These are phyloP conservation scores for Oedothorax gibbosus DNA, from an alignment of 1,140 invertebrate species.

Conservation along the genomic window DNA sequence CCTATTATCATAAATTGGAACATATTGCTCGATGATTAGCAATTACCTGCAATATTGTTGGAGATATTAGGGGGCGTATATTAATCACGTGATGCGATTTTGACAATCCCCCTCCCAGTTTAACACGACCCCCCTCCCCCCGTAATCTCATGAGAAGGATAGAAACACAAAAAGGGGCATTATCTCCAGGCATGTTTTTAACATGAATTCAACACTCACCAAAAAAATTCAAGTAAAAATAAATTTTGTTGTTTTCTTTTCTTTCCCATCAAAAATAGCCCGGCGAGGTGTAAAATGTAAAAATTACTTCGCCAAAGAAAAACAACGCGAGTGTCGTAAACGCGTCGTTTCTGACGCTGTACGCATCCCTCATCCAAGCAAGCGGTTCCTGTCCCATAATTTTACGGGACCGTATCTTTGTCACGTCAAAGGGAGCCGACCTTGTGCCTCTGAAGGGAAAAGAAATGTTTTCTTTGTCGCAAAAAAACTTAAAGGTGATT, in stretches of 20 bases:
- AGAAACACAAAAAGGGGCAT: too few species aligned
- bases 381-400: conserved; percentile 39
- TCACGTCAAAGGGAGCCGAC: conserved; percentile 41
- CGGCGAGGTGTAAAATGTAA: too few species aligned
- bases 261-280: conserved; percentile 11
- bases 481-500: conserved; percentile 24
- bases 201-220: too few species aligned
- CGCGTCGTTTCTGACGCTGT: conserved; percentile 22
- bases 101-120: background rate
- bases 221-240: too few species aligned
- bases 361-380: conserved; percentile 21
- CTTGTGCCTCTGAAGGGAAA: background rate
- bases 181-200: too few species aligned
- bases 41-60: too few species aligned
- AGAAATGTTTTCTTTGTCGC: conserved; percentile 8
- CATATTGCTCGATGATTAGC: too few species aligned
- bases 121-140: background rate
- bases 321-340: background rate
- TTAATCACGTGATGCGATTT: too few species aligned
- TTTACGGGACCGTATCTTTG: conserved; percentile 14
- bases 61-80: too few species aligned
- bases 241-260: conserved; percentile 12
- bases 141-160: too few species aligned
- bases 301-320: background rate
- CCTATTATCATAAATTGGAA: too few species aligned